Base-by-base conservation (phyloP, 2,888 invertebrate genomes). In the Phyllotreta striolata region DNA sequence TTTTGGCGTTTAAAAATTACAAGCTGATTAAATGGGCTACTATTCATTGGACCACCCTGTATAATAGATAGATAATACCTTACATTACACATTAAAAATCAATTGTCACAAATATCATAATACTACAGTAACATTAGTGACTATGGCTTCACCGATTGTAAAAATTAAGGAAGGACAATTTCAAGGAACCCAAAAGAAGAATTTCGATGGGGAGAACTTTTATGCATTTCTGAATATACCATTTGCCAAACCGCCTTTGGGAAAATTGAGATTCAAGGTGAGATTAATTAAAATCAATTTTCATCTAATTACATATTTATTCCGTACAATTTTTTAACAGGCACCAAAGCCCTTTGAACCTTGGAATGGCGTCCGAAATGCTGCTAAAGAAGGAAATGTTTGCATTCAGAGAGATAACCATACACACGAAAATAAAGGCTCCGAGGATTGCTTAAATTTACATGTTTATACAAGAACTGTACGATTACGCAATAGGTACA, bases 171-270 rank as follows among this genome's bases (percentile, higher is more conserved):
- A 74, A 59, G 80, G 80, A 8, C 70, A 72, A 68, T 40, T 80
- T 12, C 63, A 63, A 46, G 80, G 80, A 24, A 72, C 66, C 64
- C 54, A 72, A 6, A 68, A 64, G 7, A 63, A 55, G 9, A 73
- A 78, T 68, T 68, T 67, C 14, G 62, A 72, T 8, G 78, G 77
- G 9, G 72, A 72, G 13, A 63, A 67, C 55, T 79, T 73, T 68
- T 75, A 74, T 59, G 74, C 77, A 66, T 81, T 81, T 65, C 73
- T 75, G 57, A 79, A 80, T 8, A 78, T 81, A 49, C 81, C 81
- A 0, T 81, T 78, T 56, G 81, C 77, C 3, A 75, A 78, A 70
- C 76, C 81, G 10, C 81, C 81, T 0, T 34, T 80, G 37, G 78
- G 78, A 37, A 65, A 75, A 6, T 71, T 80, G 9, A 72, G 81